These are phyloP conservation scores for Dione vanillae DNA, from an alignment of 2,888 invertebrate genomes.

Conservation along the genomic window DNA sequence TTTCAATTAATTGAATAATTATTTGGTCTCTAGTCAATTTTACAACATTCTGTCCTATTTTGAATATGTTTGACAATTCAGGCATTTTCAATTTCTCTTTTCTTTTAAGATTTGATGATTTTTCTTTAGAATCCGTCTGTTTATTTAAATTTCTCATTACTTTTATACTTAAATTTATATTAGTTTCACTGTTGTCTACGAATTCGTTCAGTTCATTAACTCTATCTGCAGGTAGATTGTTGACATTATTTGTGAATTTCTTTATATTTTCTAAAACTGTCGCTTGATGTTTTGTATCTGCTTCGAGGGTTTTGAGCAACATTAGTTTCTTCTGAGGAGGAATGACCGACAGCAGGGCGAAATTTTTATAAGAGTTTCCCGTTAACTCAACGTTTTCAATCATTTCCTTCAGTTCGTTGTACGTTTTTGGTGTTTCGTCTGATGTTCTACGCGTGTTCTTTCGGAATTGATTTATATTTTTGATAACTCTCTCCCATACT, in stretches of 20 bases:
- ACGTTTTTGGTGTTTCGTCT: slow-evolving; percentile 53
- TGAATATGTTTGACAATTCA: slow-evolving; percentile 31
- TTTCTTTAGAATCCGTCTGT: slow-evolving; percentile 39
- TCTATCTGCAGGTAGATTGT: slow-evolving; percentile 52
- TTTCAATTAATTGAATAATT: slow-evolving; percentile 69
- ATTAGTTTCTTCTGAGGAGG: slow-evolving; percentile 59
- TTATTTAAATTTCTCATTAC: slow-evolving; percentile 53
- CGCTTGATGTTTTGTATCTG: slow-evolving; percentile 58
- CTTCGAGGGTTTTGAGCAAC: slow-evolving; percentile 63
- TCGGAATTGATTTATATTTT: slow-evolving; percentile 56
- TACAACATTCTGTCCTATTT: slow-evolving; percentile 44
- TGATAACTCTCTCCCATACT: slow-evolving; percentile 70
- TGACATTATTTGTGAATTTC: slow-evolving; percentile 48
- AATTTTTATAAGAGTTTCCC: slow-evolving; percentile 61
- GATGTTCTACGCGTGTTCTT: slow-evolving; percentile 57
- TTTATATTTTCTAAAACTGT: slow-evolving; percentile 58
- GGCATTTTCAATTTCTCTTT: slow-evolving; percentile 27
- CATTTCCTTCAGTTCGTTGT: slow-evolving; percentile 57
- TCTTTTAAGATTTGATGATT: slow-evolving; percentile 16
- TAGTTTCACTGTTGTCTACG: slow-evolving; percentile 55
- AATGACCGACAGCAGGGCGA: slow-evolving; percentile 55
- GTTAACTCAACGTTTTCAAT: slow-evolving; percentile 58
- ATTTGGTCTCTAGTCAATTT: slow-evolving; percentile 65
- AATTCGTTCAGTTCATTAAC: slow-evolving; percentile 58
- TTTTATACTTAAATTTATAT: slow-evolving; percentile 58